A percentile compares a stretch with the other conserved stretches of the same genome.
Conservation (phyloP, 2,797 vertebrate genomes). For the Rhinophrynus dorsalis region DNA sequence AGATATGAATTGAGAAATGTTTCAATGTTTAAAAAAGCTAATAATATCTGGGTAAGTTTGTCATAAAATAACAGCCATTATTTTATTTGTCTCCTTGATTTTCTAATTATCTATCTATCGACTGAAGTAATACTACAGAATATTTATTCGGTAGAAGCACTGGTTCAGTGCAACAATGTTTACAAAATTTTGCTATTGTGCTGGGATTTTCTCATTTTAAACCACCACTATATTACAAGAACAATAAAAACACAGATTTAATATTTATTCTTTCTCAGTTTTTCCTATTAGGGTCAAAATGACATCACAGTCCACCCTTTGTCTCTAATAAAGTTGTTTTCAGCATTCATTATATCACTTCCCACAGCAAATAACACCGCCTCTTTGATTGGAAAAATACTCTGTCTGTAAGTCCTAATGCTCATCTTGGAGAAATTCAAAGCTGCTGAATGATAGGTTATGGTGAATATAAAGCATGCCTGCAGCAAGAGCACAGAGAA, state of each 20-base stretch:
- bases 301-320: constrained; percentile 55
- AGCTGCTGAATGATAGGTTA: constrained; percentile 81
- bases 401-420: constrained; percentile 73
- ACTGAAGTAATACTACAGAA: no score
- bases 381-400: constrained; percentile 70
- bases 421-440: constrained; percentile 81
- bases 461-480: constrained; percentile 81
- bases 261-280: constrained; percentile 28
- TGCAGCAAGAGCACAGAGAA: constrained; percentile 75
- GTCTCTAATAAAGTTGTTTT: constrained; percentile 49
- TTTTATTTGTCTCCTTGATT: no score
- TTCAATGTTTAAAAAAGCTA: no score
- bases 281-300: constrained; percentile 64
- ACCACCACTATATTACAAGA: constrained; percentile 7
- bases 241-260: constrained; percentile 22
- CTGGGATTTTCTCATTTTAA: background rate
- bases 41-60: no score
- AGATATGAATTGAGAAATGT: no score
- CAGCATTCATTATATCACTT: constrained; percentile 53
- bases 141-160: no score
- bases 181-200: no score
- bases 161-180: no score
- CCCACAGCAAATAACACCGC: constrained; percentile 60
- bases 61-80: no score
- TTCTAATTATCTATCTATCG: no score